Evolutionary conservation across 1,140 invertebrate species (phyloP), one percentile per base, ranked within the genome.

Genomic region (Littorina saxatilis): DNA sequence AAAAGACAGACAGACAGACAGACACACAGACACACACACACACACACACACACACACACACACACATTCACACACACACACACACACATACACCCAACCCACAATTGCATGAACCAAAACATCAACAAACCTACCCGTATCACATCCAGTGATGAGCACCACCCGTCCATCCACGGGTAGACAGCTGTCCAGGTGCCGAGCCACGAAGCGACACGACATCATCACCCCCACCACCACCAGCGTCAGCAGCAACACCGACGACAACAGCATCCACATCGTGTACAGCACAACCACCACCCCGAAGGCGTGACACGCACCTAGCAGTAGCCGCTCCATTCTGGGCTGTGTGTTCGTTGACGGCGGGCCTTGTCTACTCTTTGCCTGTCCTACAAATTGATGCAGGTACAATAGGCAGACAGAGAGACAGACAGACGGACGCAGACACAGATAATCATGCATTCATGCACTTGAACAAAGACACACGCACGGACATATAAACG

Each of bases 101-200:
- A 40, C 1, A 70, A 70, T 5, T 4, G 15, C 7, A 5, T 61
- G 5, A 61, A 61, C 9, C 20, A 61, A 61, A 61, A 23, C 20
- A 7, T n/a, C 23, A 9, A 32, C 5, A 32, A 3, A 0, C 5
- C 23, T 63, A 72, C 68, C 68, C 17, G 68, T 72, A 20, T 72
- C 68, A 40, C 68, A 72, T 13, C 68, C 68, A 23, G 68, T 72
- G 68, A 72, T 72, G 68, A 72, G 68, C 7, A 72, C 37, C 37
- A 43, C 40, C 9, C 40, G 35, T 3, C 68, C 68, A 5, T 39
- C 37, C 7, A 15, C 13, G 11, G 68, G 35, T 20, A 72, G 37
- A 9, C 17, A 73, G 9, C 3, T 37, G 37, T 23, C 2, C 15
- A 74, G 55, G 13, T 58, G n/a, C 15, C 2, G 20, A n/a, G 32